These are phyloP conservation scores for Parapristionchus giblindavisi DNA, from an alignment of 2,888 invertebrate genomes.

Conservation along the genomic window DNA sequence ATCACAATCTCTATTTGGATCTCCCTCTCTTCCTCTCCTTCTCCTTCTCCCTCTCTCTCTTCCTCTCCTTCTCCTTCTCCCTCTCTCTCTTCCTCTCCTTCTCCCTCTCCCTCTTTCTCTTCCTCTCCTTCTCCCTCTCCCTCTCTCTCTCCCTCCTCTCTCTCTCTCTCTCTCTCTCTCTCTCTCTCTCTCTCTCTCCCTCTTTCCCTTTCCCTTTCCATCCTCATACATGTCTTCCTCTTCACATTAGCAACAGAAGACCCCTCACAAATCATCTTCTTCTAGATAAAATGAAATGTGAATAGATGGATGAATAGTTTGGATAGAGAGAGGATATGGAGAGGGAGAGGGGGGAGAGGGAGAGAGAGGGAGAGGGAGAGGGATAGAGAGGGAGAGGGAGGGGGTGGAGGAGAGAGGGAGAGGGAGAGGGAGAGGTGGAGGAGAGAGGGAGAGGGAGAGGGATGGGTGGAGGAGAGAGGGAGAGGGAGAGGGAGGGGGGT, in stretches of 20 bases:
- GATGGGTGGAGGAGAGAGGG: too few species aligned
- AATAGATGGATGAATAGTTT: too few species aligned
- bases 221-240: slow-evolving; percentile 24
- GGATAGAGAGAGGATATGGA: too few species aligned
- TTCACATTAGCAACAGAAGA: neutral
- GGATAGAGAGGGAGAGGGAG: too few species aligned
- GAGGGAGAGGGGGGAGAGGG: too few species aligned
- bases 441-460: too few species aligned
- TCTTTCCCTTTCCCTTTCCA: neutral
- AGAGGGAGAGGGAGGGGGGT: too few species aligned
- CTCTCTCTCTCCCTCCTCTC: slow-evolving; percentile 7
- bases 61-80: neutral
- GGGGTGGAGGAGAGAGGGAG: too few species aligned
- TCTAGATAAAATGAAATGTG: too few species aligned
- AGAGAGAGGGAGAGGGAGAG: too few species aligned
- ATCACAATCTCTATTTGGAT: slow-evolving; percentile 24
- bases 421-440: too few species aligned
- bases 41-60: neutral
- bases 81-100: neutral
- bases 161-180: slow-evolving; percentile 8
- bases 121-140: slow-evolving; percentile 5
- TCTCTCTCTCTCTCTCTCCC: slow-evolving; percentile 11
- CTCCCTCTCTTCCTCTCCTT: slow-evolving; percentile 9
- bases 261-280: too few species aligned
- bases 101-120: slow-evolving; percentile 22